A percentile compares a stretch with the other conserved stretches of the same genome.
Conservation (phyloP, 2,888 invertebrate genomes). For the Biston stratarius region DNA sequence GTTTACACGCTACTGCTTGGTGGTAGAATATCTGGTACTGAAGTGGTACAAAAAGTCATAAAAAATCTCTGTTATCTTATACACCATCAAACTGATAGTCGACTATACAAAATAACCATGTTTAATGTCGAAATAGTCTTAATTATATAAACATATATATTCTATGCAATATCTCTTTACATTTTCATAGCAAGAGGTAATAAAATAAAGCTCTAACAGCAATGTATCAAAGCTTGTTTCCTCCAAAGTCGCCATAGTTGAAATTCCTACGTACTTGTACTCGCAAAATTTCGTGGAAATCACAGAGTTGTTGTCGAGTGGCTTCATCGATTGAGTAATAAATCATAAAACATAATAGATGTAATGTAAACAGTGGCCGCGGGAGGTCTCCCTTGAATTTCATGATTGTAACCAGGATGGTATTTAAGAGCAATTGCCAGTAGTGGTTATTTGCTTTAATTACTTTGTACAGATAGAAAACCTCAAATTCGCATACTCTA, state of each 20-base stretch:
- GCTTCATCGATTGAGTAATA: conserved; percentile 80
- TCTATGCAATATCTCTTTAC: background rate
- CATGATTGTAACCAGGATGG: conserved; percentile 3
- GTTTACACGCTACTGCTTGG: no score
- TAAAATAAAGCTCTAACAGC: conserved; percentile 17
- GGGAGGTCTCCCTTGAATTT: conserved; percentile 55
- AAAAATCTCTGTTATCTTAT: background rate
- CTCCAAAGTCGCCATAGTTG: conserved; percentile 73
- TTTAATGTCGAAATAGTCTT: no score
- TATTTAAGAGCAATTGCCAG: background rate
- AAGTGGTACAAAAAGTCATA: background rate
- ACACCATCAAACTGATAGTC: background rate
- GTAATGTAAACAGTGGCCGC: conserved; percentile 76
- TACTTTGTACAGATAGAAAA: conserved; percentile 1
- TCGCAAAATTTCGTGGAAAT: conserved; percentile 75
- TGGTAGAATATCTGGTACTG: background rate
- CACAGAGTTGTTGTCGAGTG: conserved; percentile 60
- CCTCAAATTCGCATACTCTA: background rate
- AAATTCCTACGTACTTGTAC: conserved; percentile 68
- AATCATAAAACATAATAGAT: conserved; percentile 83
- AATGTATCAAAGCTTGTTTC: conserved; percentile 70
- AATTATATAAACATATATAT: background rate
- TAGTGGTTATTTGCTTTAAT: background rate
- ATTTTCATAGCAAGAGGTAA: conserved; percentile 2
- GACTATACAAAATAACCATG: background rate